Percentiles rank a stretch among this genome's conserved stretches.
phyloP scores from a whole-genome alignment of 2,888 invertebrate species.

The Eristalis arbustorum region DNA sequence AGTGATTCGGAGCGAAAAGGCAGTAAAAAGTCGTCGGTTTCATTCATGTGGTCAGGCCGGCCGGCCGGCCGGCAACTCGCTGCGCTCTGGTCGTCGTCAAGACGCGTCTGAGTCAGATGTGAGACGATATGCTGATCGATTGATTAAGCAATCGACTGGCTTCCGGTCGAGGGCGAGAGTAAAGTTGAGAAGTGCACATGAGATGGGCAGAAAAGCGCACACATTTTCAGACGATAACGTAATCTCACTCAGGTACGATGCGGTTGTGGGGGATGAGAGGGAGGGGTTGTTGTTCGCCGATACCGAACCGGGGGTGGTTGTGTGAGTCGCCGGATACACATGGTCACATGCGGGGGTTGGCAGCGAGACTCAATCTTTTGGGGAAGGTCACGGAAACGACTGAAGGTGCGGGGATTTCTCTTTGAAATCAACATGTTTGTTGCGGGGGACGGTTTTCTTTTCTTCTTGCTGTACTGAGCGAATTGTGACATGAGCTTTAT shows the following conservation, averaged over 20 bases:
- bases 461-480: no score
- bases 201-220: constrained; percentile 13
- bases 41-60: constrained; percentile 10
- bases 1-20: not conserved
- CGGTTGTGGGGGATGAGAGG: not conserved
- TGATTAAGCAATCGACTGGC: constrained; percentile 1
- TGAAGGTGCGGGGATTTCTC: not conserved
- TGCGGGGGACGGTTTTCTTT: not conserved
- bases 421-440: not conserved
- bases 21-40: not conserved
- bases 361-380: constrained; percentile 18
- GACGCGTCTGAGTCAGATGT: not conserved
- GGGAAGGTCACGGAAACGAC: constrained; percentile 61
- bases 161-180: not conserved
- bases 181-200: constrained; percentile 4
- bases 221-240: constrained; percentile 61
- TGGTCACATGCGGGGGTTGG: not conserved
- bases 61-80: not conserved
- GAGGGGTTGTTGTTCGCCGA: not conserved
- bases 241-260: constrained; percentile 40
- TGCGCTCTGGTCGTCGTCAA: not conserved
- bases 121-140: not conserved
- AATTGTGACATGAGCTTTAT: no score
- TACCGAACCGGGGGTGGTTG: not conserved
- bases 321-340: not conserved